Evolutionary conservation across 92 coral and sea anemone genomes (phyloP).

Genomic region (Epizoanthus illoricatus): DNA sequence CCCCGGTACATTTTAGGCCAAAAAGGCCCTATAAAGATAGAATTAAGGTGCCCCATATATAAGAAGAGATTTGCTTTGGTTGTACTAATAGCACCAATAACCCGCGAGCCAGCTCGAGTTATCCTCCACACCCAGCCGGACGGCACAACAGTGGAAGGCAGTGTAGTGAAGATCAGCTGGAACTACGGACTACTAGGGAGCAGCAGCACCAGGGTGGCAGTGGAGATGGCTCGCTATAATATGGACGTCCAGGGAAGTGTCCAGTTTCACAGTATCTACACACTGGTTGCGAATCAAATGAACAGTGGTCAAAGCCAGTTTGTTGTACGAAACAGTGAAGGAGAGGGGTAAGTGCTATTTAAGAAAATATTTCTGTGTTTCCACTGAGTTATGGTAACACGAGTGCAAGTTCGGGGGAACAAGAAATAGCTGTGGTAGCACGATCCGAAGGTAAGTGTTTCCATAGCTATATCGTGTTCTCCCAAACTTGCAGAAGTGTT

Average conservation of each 20-base stretch:
- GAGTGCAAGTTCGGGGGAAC: too few relatives aligned
- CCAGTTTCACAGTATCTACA: constrained; percentile 39
- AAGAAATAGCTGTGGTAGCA: too few relatives aligned
- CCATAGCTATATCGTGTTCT: too few relatives aligned
- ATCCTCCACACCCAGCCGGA: neutral
- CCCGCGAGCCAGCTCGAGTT: neutral
- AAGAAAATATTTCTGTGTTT: too few relatives aligned
- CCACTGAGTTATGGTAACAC: too few relatives aligned
- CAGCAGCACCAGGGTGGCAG: constrained; percentile 34
- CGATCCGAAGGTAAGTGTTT: too few relatives aligned
- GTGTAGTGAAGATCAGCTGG: constrained; percentile 42
- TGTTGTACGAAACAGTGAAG: constrained; percentile 41
- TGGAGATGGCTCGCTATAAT: constrained; percentile 51
- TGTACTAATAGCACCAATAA: neutral
- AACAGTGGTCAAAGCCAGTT: constrained; percentile 51
- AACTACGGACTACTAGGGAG: constrained; percentile 42
- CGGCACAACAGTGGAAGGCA: constrained; percentile 22
- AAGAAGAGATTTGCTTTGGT: too few relatives aligned
- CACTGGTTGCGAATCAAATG: constrained; percentile 29
- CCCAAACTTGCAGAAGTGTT: too few relatives aligned
- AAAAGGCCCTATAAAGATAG: too few relatives aligned
- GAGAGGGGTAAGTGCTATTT: constrained; percentile 38
- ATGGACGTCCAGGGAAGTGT: constrained; percentile 34
- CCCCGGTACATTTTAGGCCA: too few relatives aligned
- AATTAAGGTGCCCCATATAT: too few relatives aligned